phyloP scores from a whole-genome alignment of 2,888 invertebrate species.

The Lepas anatifera region DNA sequence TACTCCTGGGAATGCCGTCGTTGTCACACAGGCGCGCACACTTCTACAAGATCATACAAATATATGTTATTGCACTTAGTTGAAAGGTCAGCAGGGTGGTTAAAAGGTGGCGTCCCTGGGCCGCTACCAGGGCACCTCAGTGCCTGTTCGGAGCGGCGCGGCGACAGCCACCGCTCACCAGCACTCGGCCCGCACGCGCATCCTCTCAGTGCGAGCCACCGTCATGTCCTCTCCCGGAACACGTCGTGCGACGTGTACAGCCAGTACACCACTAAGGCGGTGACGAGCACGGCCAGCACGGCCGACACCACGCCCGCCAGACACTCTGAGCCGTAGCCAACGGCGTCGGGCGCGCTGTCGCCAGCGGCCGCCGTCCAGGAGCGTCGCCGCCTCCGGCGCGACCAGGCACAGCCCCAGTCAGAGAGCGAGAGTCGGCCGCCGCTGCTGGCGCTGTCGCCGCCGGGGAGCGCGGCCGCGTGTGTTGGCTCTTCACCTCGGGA shows the following conservation, averaged over 20 bases:
- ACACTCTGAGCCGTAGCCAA: slow-evolving; percentile 11
- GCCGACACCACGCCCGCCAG: slow-evolving; percentile 9
- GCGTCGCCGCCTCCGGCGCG: not conserved
- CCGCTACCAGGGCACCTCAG: no score
- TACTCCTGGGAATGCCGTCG: no score
- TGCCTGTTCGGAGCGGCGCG: no score
- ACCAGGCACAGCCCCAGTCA: slow-evolving; percentile 6
- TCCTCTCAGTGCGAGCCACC: no score
- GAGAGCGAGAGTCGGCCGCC: not conserved
- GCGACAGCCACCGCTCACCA: no score
- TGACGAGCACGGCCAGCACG: slow-evolving; percentile 1
- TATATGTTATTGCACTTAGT: no score
- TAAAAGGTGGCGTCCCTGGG: no score
- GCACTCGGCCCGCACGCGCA: no score
- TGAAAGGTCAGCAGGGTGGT: no score
- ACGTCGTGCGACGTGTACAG: slow-evolving; percentile 10
- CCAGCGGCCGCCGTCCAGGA: slow-evolving; percentile 2
- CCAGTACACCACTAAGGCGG: slow-evolving; percentile 8
- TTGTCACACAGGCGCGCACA: no score
- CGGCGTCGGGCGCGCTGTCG: not conserved
- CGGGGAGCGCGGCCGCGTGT: not conserved
- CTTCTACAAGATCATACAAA: no score
- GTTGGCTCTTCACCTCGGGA: not conserved
- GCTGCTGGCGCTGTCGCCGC: not conserved
- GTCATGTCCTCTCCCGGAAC: not conserved